Evolutionary conservation across 2,113 vertebrate species (phyloP).

Genomic region (Zapus hudsonius): DNA sequence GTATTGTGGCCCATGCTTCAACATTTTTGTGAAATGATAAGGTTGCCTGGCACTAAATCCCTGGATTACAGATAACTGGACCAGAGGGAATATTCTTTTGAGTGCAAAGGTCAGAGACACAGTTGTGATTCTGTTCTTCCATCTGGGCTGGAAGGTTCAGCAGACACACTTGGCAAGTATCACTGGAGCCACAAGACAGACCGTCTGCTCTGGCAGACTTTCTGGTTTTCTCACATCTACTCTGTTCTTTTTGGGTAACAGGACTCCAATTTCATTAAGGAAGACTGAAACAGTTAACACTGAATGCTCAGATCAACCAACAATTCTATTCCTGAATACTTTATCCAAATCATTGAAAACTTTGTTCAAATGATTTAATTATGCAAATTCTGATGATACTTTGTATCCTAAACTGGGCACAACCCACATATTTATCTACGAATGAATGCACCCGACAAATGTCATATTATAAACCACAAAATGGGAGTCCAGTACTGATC

Average conservation of each 20-base stretch:
- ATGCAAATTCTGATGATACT: background rate
- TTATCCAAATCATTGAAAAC: background rate
- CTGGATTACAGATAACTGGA: background rate
- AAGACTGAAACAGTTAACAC: background rate
- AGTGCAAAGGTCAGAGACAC: background rate
- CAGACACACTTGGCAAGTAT: background rate
- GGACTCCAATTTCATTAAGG: background rate
- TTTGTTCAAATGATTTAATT: background rate
- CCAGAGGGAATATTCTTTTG: background rate
- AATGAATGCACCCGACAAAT: background rate
- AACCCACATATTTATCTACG: background rate
- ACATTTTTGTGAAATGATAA: background rate
- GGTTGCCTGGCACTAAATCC: background rate
- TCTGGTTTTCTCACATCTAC: accelerated
- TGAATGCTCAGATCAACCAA: background rate
- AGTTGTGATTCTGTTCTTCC: background rate
- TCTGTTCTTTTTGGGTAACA: background rate
- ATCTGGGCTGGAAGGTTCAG: background rate
- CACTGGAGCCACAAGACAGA: background rate
- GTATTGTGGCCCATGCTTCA: background rate
- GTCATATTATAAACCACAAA: background rate
- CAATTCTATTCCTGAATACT: background rate
- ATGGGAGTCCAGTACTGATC: background rate
- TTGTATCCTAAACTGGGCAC: background rate
- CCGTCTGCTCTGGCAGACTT: too few species aligned